Conservation (phyloP, 2,888 invertebrate genomes). For the Lepidocyrtoides sp. region DNA sequence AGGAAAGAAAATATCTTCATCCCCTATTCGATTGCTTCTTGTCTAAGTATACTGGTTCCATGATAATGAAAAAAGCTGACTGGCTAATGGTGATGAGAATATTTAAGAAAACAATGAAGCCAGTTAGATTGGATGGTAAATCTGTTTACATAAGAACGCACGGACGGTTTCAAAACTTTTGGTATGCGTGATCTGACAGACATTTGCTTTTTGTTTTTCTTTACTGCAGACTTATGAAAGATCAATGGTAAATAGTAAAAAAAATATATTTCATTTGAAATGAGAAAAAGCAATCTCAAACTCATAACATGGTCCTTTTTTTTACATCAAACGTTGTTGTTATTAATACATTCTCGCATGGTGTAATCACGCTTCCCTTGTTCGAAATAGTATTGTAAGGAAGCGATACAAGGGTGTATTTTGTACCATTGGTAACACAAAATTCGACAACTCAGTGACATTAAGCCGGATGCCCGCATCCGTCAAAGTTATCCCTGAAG, state of each 20-base stretch:
- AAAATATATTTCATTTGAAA: not conserved
- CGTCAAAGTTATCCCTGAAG: not conserved
- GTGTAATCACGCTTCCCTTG: no score
- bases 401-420: not conserved
- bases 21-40: conserved; percentile 1
- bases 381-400: no score
- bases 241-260: not conserved
- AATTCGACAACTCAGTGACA: not conserved
- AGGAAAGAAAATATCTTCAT: not conserved
- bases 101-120: conserved; percentile 67
- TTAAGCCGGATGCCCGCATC: conserved; percentile 76
- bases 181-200: not conserved
- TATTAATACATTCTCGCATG: conserved; percentile 42
- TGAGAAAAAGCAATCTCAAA: conserved; percentile 60
- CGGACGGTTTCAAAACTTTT: conserved; percentile 41
- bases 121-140: not conserved
- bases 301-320: conserved; percentile 4
- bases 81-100: conserved; percentile 1
- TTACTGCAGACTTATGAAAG: not conserved
- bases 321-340: conserved; percentile 41
- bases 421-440: not conserved
- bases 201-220: not conserved
- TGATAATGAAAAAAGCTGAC: conserved; percentile 40
- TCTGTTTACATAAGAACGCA: conserved; percentile 67
- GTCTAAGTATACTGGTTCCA: conserved; percentile 43